A percentile compares a stretch with the other conserved stretches of the same genome.
Evolutionary conservation across 2,888 invertebrate genomes (phyloP).

Genomic region (Atrina japonica): DNA sequence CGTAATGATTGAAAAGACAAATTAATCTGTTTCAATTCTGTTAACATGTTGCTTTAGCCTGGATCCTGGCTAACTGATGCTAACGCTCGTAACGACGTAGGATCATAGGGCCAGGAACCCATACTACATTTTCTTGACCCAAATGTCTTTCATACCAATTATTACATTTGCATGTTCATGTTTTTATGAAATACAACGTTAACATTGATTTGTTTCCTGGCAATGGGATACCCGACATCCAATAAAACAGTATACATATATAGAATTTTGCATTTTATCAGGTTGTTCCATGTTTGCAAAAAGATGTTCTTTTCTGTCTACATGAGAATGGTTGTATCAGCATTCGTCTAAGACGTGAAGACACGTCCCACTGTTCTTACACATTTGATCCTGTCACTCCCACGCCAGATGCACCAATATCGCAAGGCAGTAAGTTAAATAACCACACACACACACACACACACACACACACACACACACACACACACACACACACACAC

Average conservation of each 20-base stretch:
- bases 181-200: too few relatives aligned
- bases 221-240: too few relatives aligned
- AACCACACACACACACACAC: constrained; percentile 45
- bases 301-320: constrained; percentile 83
- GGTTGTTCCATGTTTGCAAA: constrained; percentile 82
- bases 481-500: constrained; percentile 44
- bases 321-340: constrained; percentile 81
- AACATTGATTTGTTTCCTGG: too few relatives aligned
- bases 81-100: too few relatives aligned
- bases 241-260: background rate
- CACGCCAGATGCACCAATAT: constrained; percentile 6
- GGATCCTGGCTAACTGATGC: too few relatives aligned
- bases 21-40: too few relatives aligned
- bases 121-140: too few relatives aligned
- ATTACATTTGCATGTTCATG: too few relatives aligned
- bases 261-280: constrained; percentile 35
- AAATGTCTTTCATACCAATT: too few relatives aligned
- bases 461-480: background rate
- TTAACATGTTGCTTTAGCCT: too few relatives aligned
- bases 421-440: background rate
- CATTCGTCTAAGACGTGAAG: constrained; percentile 13
- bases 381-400: background rate
- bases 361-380: constrained; percentile 21
- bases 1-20: too few relatives aligned
- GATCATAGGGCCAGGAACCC: too few relatives aligned